Evolutionary conservation across 92 coral and sea anemone species (phyloP).

Genomic region (Palythoa grandiflora): DNA sequence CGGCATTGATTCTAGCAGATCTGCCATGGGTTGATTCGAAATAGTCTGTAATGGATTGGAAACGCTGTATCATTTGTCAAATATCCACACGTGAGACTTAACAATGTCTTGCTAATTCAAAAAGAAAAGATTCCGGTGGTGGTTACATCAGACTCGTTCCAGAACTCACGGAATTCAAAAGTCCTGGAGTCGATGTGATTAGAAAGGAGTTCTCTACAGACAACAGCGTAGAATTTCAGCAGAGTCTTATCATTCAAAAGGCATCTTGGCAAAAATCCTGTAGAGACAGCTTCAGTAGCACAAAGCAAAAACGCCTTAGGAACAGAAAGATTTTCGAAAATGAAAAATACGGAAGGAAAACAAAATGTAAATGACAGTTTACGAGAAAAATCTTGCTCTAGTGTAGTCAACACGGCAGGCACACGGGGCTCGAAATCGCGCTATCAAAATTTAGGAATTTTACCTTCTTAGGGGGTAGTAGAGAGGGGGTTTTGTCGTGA

Average conservation of each 20-base stretch:
- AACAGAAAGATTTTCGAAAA: slow-evolving; percentile 41
- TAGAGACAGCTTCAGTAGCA: too few species aligned
- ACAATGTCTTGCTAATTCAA: slow-evolving; percentile 33
- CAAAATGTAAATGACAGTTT: slow-evolving; percentile 23
- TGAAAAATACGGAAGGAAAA: slow-evolving; percentile 23
- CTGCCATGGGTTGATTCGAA: background rate
- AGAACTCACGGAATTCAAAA: slow-evolving; percentile 26
- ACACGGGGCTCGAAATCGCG: background rate
- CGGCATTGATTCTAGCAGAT: background rate
- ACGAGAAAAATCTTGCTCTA: slow-evolving; percentile 39
- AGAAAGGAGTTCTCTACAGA: background rate
- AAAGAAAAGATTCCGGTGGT: too few species aligned
- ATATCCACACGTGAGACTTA: background rate
- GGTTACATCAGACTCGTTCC: background rate
- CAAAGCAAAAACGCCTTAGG: background rate
- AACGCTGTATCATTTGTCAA: too few species aligned
- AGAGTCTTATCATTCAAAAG: too few species aligned
- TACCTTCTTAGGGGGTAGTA: background rate
- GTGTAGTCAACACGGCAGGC: background rate
- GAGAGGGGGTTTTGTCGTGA: slow-evolving; percentile 10
- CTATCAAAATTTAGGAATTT: slow-evolving; percentile 13
- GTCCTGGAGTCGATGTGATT: slow-evolving; percentile 13
- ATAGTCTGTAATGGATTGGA: slow-evolving; percentile 14
- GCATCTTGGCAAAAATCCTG: too few species aligned
- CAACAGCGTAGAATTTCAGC: slow-evolving; percentile 4